Percentiles rank a stretch among this genome's conserved stretches.
Conservation (phyloP, 2,888 invertebrate genomes). For the Sipha maydis region DNA sequence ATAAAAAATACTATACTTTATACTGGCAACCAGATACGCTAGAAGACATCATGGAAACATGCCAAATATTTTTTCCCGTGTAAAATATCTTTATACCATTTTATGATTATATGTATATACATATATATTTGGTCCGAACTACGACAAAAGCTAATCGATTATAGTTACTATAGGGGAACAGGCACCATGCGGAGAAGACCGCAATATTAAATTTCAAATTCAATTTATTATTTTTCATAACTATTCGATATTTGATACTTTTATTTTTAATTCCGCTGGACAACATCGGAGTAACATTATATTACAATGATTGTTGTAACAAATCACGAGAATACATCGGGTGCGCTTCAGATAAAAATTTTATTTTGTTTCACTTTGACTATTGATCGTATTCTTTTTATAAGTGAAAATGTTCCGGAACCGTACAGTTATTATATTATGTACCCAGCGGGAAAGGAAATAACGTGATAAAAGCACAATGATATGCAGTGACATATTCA, state of each 20-base stretch:
- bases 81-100: conserved; percentile 24
- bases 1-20: conserved; percentile 30
- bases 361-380: background rate
- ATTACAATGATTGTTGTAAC: background rate
- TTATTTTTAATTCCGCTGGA: background rate
- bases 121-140: background rate
- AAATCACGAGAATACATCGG: background rate
- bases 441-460: too few species aligned
- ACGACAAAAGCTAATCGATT: conserved; percentile 32
- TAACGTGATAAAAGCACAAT: too few species aligned
- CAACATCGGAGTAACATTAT: background rate
- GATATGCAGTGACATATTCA: background rate
- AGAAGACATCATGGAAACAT: conserved; percentile 17
- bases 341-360: background rate
- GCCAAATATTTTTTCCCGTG: conserved; percentile 22
- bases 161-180: background rate
- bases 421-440: too few species aligned
- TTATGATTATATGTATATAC: background rate
- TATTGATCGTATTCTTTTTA: background rate
- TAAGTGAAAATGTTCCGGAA: too few species aligned
- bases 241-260: background rate
- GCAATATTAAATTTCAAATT: conserved; percentile 43
- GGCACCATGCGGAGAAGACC: conserved; percentile 36
- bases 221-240: conserved; percentile 34
- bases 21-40: background rate